Conservation (phyloP, 2,113 vertebrate species). For the Ancistrus triradiatus region DNA sequence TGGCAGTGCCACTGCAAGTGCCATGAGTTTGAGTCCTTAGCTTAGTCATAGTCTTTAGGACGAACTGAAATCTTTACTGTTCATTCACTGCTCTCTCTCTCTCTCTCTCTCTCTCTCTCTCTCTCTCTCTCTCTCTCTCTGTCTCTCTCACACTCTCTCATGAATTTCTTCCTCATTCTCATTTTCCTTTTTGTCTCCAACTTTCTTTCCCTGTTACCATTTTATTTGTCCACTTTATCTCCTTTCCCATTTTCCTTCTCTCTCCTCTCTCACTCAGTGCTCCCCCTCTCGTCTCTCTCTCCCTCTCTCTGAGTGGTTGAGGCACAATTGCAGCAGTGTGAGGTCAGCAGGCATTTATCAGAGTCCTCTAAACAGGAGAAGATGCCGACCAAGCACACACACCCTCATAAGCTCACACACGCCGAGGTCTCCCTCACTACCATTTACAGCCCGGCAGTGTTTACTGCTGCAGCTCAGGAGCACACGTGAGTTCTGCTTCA, state of each 20-base stretch:
- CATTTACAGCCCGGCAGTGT: not conserved
- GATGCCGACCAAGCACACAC: conserved; percentile 24
- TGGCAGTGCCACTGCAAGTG: no score
- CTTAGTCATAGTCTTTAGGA: no score
- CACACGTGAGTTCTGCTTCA: conserved; percentile 21
- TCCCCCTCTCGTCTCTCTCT: not conserved
- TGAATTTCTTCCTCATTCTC: not conserved
- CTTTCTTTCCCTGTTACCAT: not conserved
- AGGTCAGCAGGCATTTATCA: conserved; percentile 45
- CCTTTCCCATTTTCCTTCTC: not conserved
- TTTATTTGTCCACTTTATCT: not conserved
- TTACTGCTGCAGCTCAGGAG: not conserved
- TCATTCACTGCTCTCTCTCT: no score
- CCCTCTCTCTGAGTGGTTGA: conserved; percentile 32
- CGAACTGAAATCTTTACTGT: no score
- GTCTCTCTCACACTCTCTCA: no score
- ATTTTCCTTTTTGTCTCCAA: not conserved
- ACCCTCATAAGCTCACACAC: not conserved
- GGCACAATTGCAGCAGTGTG: conserved; percentile 39
- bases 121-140: no score
- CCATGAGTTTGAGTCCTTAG: no score
- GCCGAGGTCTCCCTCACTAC: not conserved
- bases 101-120: no score
- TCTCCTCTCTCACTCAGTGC: not conserved
- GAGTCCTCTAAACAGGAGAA: conserved; percentile 26